These are phyloP conservation scores for Frieseomelitta varia DNA, from an alignment of 1,140 invertebrate genomes.

Conservation along the genomic window DNA sequence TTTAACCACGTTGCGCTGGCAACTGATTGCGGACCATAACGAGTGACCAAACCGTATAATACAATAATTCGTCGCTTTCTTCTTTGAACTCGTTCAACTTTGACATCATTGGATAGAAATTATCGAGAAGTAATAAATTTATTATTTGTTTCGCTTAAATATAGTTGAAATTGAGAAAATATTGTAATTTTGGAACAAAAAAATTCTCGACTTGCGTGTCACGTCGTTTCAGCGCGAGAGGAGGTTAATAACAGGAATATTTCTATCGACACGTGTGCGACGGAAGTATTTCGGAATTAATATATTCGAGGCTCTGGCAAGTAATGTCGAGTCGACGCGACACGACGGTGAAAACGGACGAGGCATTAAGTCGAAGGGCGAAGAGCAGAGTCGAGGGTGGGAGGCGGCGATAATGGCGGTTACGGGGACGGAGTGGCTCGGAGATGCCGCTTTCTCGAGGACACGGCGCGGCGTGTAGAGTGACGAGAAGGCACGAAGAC, in stretches of 20 bases:
- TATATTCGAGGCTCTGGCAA: slow-evolving; percentile 33
- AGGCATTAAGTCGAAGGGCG: slow-evolving; percentile 38
- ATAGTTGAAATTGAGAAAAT: too few relatives aligned
- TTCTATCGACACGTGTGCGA: not conserved
- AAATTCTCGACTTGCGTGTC: too few relatives aligned
- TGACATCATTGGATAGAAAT: too few relatives aligned
- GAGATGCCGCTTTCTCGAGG: slow-evolving; percentile 64
- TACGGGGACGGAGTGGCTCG: slow-evolving; percentile 51
- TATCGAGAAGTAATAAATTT: too few relatives aligned
- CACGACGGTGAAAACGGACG: slow-evolving; percentile 24
- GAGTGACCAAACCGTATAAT: too few relatives aligned
- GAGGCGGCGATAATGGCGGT: slow-evolving; percentile 68
- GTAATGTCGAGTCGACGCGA: slow-evolving; percentile 18
- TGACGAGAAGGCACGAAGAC: slow-evolving; percentile 70
- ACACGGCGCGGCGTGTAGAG: slow-evolving; percentile 67
- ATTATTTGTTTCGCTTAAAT: too few relatives aligned
- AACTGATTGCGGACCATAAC: too few relatives aligned
- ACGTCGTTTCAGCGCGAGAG: too few relatives aligned
- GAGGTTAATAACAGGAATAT: not conserved
- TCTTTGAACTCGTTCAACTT: too few relatives aligned
- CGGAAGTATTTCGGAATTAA: slow-evolving; percentile 33
- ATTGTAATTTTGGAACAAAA: too few relatives aligned
- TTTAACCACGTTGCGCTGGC: too few relatives aligned
- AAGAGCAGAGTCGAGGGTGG: slow-evolving; percentile 8
- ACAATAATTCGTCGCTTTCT: too few relatives aligned